These are phyloP conservation scores for Zaprionus camerounensis DNA, from an alignment of 1,140 invertebrate species.

Conservation along the genomic window DNA sequence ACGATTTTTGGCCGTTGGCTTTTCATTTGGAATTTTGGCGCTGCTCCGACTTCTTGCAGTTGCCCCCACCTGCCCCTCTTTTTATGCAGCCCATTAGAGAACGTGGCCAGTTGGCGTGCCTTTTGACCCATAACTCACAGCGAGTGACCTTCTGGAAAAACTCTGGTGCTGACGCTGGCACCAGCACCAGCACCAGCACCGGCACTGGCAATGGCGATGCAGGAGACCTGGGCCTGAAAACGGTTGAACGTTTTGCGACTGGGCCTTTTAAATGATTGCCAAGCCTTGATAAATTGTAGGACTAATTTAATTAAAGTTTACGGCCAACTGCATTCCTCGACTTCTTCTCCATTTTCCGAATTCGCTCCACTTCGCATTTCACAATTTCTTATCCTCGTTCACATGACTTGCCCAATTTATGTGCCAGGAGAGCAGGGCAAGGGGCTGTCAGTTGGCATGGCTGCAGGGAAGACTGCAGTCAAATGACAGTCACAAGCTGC, in stretches of 20 bases:
- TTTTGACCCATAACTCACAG: conserved; percentile 72
- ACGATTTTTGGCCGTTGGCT: conserved; percentile 48
- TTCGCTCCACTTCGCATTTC: background rate
- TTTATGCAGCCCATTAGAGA: conserved; percentile 62
- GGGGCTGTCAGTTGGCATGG: background rate
- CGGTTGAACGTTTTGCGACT: conserved; percentile 38
- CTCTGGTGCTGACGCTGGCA: conserved; percentile 5
- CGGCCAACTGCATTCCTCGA: conserved; percentile 47
- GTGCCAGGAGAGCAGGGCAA: conserved; percentile 19
- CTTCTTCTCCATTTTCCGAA: conserved; percentile 1
- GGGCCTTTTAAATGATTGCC: conserved; percentile 77
- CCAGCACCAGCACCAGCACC: conserved; percentile 27
- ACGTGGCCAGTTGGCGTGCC: conserved; percentile 50
- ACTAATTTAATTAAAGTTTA: conserved; percentile 83
- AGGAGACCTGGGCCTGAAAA: background rate
- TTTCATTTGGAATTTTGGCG: conserved; percentile 49
- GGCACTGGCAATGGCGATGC: background rate
- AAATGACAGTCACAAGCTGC: conserved; percentile 29
- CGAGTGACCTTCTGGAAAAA: conserved; percentile 71
- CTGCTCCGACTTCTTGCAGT: conserved; percentile 24
- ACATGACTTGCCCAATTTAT: conserved; percentile 58
- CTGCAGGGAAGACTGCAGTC: conserved; percentile 3
- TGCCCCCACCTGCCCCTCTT: background rate
- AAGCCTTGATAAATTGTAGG: conserved; percentile 74
- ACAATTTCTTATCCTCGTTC: conserved; percentile 46